Conservation (phyloP, 1,140 invertebrate species). For the Bombus picipes region DNA sequence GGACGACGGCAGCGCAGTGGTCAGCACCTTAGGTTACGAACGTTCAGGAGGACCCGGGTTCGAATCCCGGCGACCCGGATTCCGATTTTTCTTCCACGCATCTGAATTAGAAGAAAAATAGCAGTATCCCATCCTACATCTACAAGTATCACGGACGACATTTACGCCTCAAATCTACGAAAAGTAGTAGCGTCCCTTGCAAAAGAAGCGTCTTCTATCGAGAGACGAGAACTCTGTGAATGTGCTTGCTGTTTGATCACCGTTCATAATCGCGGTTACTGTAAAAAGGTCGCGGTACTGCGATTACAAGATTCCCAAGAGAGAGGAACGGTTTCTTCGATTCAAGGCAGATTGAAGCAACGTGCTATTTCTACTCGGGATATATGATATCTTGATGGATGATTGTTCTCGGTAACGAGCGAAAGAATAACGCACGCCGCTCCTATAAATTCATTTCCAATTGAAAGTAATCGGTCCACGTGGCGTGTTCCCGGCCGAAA, state of each 20-base stretch:
- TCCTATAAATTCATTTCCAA: conserved; percentile 28
- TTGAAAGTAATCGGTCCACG: conserved; percentile 43
- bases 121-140: too few species aligned
- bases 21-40: too few species aligned
- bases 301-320: not conserved
- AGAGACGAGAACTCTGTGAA: fast-evolving
- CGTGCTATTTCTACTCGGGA: not conserved
- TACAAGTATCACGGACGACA: too few species aligned
- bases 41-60: too few species aligned
- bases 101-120: too few species aligned
- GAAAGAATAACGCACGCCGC: not conserved
- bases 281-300: not conserved
- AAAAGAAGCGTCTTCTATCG: not conserved
- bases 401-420: not conserved
- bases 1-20: too few species aligned
- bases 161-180: too few species aligned
- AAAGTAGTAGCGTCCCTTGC: too few species aligned
- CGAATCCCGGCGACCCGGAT: too few species aligned
- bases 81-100: too few species aligned
- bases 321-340: not conserved
- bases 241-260: fast-evolving
- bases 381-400: not conserved
- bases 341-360: not conserved
- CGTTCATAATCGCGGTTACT: not conserved
- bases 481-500: conserved; percentile 33